phyloP scores from a whole-genome alignment of 2,797 vertebrate species.

The Dromococcyx pavoninus region DNA sequence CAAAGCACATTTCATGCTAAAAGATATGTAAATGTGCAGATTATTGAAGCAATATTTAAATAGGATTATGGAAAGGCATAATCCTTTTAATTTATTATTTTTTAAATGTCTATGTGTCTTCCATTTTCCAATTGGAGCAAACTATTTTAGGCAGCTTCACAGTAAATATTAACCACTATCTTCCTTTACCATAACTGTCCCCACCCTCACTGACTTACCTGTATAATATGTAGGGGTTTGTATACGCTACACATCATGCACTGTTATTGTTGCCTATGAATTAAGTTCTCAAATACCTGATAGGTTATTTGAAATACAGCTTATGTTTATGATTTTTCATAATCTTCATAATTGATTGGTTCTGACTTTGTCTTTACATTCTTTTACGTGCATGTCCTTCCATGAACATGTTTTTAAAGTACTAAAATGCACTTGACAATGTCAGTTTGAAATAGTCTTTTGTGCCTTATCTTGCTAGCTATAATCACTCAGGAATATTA shows the following conservation, averaged over 20 bases:
- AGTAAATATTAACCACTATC: neutral
- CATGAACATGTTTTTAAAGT: conserved; percentile 19
- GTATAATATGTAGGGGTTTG: neutral
- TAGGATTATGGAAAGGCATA: conserved; percentile 6
- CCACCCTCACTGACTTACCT: neutral
- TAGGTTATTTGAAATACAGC: conserved; percentile 1
- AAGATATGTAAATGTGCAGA: neutral
- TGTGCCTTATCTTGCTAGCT: conserved; percentile 33
- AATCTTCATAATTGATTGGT: conserved; percentile 9
- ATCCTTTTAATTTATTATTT: neutral
- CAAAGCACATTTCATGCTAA: neutral
- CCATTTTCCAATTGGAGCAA: neutral
- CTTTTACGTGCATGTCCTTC: neutral
- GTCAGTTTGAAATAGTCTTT: conserved; percentile 26
- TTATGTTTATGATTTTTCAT: neutral
- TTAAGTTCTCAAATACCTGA: neutral
- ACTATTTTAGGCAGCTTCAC: neutral
- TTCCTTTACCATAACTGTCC: neutral
- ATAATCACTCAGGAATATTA: conserved; percentile 51
- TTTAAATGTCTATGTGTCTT: neutral
- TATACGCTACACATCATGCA: neutral
- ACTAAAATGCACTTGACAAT: conserved; percentile 30
- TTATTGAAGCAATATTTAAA: conserved; percentile 23
- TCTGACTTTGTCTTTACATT: conserved; percentile 22
- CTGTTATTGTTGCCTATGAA: conserved; percentile 12